These are phyloP conservation scores for Ischnus inquisitorius DNA, from an alignment of 2,888 invertebrate species.

Conservation along the genomic window DNA sequence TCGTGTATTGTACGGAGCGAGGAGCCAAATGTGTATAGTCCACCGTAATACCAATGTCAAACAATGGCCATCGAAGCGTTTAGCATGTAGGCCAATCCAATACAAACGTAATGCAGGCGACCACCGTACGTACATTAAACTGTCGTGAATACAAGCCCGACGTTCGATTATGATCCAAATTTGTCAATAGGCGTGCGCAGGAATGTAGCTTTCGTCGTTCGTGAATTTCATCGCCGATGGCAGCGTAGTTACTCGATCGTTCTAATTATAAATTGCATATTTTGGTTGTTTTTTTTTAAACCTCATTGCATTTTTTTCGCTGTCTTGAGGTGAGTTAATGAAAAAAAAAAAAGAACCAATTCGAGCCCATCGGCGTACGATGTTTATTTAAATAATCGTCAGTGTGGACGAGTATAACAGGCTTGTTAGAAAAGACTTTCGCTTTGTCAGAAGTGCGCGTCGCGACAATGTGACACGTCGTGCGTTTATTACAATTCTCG, in stretches of 20 bases:
- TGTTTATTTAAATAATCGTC: neutral
- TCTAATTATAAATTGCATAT: neutral
- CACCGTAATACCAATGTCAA: too few relatives aligned
- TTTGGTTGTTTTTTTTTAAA: neutral
- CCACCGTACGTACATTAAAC: too few relatives aligned
- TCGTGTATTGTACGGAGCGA: too few relatives aligned
- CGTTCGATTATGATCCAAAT: neutral
- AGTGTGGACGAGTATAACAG: neutral
- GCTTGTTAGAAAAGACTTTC: conserved; percentile 58
- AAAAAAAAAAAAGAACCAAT: neutral
- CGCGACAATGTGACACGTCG: conserved; percentile 39
- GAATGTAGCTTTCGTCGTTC: conserved; percentile 8
- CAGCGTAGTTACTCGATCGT: neutral
- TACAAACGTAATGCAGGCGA: too few relatives aligned
- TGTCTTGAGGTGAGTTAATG: neutral
- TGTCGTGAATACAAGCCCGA: neutral
- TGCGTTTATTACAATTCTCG: conserved; percentile 53
- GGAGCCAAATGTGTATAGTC: too few relatives aligned
- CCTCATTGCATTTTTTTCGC: neutral
- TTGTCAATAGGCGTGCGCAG: conserved; percentile 4
- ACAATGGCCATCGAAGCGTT: too few relatives aligned
- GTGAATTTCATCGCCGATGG: neutral
- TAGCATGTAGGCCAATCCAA: too few relatives aligned
- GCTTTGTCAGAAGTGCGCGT: conserved; percentile 29
- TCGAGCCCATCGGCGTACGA: neutral